These are phyloP conservation scores for Embidobia sp. DNA, from an alignment of 2,888 invertebrate genomes.

Conservation along the genomic window DNA sequence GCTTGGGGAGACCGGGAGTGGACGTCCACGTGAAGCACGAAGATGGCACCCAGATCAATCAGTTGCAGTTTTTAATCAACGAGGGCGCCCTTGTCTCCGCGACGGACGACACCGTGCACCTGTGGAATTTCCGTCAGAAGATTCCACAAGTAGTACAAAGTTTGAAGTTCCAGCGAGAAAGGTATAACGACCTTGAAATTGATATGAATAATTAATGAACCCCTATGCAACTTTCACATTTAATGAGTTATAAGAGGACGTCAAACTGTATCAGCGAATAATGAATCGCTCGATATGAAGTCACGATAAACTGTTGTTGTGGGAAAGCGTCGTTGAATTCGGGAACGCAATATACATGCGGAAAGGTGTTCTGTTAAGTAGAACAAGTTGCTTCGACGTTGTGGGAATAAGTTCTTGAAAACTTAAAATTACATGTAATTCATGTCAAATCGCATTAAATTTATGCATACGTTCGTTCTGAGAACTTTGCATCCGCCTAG, in stretches of 20 bases:
- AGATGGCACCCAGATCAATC: constrained; percentile 89
- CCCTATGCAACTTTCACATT: constrained; percentile 48
- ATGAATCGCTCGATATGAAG: no score
- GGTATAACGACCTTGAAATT: constrained; percentile 83
- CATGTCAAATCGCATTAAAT: no score
- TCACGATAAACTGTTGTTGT: no score
- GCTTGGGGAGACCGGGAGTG: constrained; percentile 98
- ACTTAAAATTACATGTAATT: no score
- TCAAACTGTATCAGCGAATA: no score
- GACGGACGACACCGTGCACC: constrained; percentile 97
- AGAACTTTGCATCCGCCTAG: no score
- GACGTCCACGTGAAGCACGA: constrained; percentile 97
- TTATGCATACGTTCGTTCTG: no score
- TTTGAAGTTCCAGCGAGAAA: constrained; percentile 98
- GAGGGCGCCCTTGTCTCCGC: constrained; percentile 98
- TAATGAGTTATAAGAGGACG: constrained; percentile 57
- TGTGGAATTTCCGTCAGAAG: constrained; percentile 98
- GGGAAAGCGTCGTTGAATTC: no score
- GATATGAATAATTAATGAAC: constrained; percentile 60
- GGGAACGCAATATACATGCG: no score
- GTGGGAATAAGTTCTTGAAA: no score
- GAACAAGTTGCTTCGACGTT: no score
- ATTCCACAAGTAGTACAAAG: constrained; percentile 97
- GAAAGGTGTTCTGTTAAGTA: no score
- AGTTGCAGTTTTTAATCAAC: constrained; percentile 97